Percentiles rank a stretch among this genome's conserved stretches.
Evolutionary conservation across 2,797 vertebrate genomes (phyloP).

Genomic region (Glyptemys insculpta): DNA sequence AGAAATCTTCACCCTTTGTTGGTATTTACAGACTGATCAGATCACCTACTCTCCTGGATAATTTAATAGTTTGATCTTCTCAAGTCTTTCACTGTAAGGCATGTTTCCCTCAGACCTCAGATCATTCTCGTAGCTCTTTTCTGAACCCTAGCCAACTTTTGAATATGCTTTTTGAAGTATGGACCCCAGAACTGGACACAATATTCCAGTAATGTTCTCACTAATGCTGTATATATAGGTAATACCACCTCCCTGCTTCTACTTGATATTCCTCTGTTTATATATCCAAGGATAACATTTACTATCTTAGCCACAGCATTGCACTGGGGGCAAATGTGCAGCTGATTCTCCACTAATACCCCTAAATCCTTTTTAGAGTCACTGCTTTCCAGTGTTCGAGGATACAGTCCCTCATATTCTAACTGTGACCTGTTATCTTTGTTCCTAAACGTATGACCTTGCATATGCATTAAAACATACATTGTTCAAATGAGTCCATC

Average conservation of each 20-base stretch:
- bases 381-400: background rate
- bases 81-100: background rate
- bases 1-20: background rate
- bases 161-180: background rate
- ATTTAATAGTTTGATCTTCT: background rate
- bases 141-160: background rate
- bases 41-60: background rate
- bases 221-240: background rate
- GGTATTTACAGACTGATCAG: background rate
- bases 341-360: background rate
- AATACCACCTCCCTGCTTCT: background rate
- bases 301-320: background rate
- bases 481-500: slow-evolving; percentile 4
- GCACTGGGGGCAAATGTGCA: accelerated
- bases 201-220: background rate
- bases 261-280: background rate
- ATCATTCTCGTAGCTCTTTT: background rate
- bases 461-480: background rate
- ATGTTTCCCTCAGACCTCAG: background rate
- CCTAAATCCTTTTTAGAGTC: background rate
- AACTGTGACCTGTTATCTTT: background rate
- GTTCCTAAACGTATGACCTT: background rate
- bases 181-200: background rate
- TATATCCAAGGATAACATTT: background rate
- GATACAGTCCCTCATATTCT: background rate